Evolutionary conservation across 2,797 vertebrate genomes (phyloP).

Genomic region (Odontamblyopus lacepedii): DNA sequence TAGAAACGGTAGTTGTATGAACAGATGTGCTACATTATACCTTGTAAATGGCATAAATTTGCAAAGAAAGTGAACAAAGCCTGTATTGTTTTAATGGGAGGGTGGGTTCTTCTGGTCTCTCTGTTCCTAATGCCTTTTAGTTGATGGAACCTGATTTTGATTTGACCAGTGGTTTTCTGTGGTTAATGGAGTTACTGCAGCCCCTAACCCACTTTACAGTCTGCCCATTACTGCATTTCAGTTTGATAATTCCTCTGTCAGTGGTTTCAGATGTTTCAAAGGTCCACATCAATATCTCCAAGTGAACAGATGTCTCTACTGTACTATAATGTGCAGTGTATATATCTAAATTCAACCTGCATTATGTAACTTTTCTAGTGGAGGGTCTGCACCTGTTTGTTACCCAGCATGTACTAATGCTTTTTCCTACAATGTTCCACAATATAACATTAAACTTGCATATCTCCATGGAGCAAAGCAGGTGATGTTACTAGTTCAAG

Average conservation of each 20-base stretch:
- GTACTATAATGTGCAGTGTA: background rate
- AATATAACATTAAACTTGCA: no score
- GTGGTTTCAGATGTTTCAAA: slow-evolving; percentile 33
- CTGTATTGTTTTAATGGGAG: slow-evolving; percentile 6
- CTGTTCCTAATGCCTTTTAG: slow-evolving; percentile 22
- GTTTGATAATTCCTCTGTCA: slow-evolving; percentile 42
- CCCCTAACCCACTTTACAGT: slow-evolving; percentile 28
- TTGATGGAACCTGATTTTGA: slow-evolving; percentile 34
- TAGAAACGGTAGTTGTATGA: no score
- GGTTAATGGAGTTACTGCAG: slow-evolving; percentile 19
- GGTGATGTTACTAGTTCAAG: no score
- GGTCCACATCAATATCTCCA: slow-evolving; percentile 19
- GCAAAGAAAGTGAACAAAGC: background rate
- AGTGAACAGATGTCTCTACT: background rate
- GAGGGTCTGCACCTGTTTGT: no score
- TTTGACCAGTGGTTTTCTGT: slow-evolving; percentile 28
- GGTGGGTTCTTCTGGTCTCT: slow-evolving; percentile 12
- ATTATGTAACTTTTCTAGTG: no score
- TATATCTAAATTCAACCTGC: no score
- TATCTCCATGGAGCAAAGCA: no score
- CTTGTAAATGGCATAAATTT: background rate
- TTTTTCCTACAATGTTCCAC: no score
- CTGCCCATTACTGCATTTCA: slow-evolving; percentile 27
- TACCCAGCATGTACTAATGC: no score
- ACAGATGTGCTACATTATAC: no score